Evolutionary conservation across 1,140 invertebrate genomes (phyloP), one percentile per base, ranked within the genome.

Genomic region (Heliothis subflexa): DNA sequence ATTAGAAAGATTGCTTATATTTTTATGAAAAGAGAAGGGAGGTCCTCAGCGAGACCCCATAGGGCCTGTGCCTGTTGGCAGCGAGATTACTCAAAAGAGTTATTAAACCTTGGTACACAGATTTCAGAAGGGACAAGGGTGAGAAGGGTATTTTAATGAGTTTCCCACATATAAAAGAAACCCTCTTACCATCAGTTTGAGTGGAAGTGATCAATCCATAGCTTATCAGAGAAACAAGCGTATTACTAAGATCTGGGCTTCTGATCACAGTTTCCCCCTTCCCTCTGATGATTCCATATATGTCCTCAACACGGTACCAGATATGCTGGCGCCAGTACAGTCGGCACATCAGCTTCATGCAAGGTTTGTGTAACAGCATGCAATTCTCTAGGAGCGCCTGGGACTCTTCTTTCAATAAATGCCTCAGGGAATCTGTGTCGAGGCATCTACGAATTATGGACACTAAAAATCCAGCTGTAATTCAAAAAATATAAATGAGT

Each of bases 391-490:
- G 33, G 0, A 93, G 54, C 3, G 62, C 61, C 61, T 86, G 81
- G 40, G 87, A 83, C 7, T 55, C 71, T 79, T 81, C 76, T 50
- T 81, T 59, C 59, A 93, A 64, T 13, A 93, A 75, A 21, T 70
- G 70, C 21, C 66, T 86, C 21, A 92, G 74, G 49, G 81, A 62
- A 3, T 76, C 52, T 59, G 85, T 66, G 45, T 85, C 82, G 13
- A 91, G 71, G 79, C 78, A 91, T 45, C 89, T 85, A 25, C 86
- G 54, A n/a, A 93, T 89, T 47, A 87, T 89, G 33, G 77, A 81
- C 25, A 90, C 45, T 1, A 92, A 73, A 74, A 89, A 89, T 45
- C 84, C 72, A 68, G 90, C 91, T 93, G 84, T 55, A 90, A 87
- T 14, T 74, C 54, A 81, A 64, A 79, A 76, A 73, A 79, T 45